Base-by-base conservation (phyloP, 2,888 invertebrate species). In the Protophormia terraenovae region DNA sequence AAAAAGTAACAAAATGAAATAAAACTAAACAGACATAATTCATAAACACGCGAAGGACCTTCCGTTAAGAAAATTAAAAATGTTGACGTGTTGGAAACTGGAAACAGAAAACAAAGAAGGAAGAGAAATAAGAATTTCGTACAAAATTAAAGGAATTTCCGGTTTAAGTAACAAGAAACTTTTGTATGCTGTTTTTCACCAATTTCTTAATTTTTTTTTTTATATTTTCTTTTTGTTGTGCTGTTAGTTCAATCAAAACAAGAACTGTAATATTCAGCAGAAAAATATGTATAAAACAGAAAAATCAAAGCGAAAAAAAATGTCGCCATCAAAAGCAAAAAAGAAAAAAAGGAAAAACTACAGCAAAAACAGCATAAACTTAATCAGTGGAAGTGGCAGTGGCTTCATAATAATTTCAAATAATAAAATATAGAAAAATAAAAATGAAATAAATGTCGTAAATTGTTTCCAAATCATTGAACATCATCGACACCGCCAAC, bases 401-500 rank as follows among this genome's bases (percentile, higher is more conserved):
- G 27, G 67, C 53, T 53, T 60, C 53, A 64, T 75, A 76, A 64
- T 62, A 82, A 64, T 76, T 60, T 76, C 24, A 22, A 76, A 82
- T 76, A 69, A 77, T 22, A 55, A 62, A 66, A 62, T 72, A 60
- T 14, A 10, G 64, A 73, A 79, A 60, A 78, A 73, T 58, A 41
- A 53, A 88, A 88, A 86, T 84, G 87, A 89, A 88, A 89, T 89
- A 89, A 89, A 88, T 87, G 88, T 89, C 88, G 87, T 88, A 89
- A 88, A 89, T 89, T 89, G 88, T 89, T 89, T 89, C 89, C 89
- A 89, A 89, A 87, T 88, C 89, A 89, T 88, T 89, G 87, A 89
- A 86, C 87, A 88, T 88, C 88, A 88, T 87, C 62, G 62, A 79
- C 60, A 53, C 66, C 32, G 41, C 19, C 60, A 87, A 87, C 84